Evolutionary conservation across 2,797 vertebrate species (phyloP).

Genomic region (Schizopygopsis malacanthus): DNA sequence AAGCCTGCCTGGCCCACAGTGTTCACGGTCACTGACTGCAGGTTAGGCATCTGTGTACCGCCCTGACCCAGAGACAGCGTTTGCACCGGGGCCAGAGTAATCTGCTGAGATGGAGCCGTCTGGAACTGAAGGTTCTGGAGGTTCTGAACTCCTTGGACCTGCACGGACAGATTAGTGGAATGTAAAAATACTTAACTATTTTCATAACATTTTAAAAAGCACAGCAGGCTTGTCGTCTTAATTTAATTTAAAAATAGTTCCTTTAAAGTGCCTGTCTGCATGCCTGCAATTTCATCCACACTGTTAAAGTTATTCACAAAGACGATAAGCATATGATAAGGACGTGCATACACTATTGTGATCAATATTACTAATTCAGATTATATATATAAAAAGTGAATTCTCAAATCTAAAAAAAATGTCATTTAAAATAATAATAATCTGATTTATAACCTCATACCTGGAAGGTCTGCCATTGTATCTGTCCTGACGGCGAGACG

Average conservation of each 20-base stretch:
- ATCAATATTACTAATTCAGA: not conserved
- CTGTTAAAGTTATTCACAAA: not conserved
- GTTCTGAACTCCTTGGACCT: constrained; percentile 97
- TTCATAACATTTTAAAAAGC: not conserved
- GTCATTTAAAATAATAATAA: not conserved
- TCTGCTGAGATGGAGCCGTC: constrained; percentile 93
- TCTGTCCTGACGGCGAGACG: constrained; percentile 96
- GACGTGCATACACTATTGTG: not conserved
- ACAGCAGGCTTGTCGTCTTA: not conserved
- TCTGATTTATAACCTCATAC: constrained; percentile 17
- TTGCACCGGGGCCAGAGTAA: constrained; percentile 96
- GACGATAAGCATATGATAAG: not conserved
- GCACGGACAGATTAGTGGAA: not conserved
- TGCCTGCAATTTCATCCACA: not conserved
- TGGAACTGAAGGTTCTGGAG: constrained; percentile 98
- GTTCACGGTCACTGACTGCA: constrained; percentile 98
- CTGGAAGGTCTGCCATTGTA: constrained; percentile 99
- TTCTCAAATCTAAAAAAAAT: not conserved
- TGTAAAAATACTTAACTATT: too few relatives aligned
- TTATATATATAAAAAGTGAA: not conserved
- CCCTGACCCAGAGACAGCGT: constrained; percentile 93
- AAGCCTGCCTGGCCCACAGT: constrained; percentile 87
- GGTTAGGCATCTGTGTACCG: constrained; percentile 92
- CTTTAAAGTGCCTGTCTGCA: not conserved
- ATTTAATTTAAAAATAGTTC: not conserved